A percentile compares a stretch with the other conserved stretches of the same genome.
phyloP scores from a whole-genome alignment of 1,140 invertebrate genomes.

The Whitmania pigra region DNA sequence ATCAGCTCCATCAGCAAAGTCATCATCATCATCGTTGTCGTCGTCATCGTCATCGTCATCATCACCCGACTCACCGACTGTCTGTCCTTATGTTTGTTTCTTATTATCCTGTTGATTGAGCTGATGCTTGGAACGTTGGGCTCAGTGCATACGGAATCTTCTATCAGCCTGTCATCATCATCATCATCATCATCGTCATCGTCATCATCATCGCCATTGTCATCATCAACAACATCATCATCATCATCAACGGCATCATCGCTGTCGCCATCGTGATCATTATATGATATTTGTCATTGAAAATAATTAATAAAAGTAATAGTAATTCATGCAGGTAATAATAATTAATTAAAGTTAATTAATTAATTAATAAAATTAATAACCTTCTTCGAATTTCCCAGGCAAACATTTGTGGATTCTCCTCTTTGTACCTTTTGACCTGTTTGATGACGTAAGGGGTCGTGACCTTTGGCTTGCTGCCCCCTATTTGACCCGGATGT shows the following conservation, averaged over 20 bases:
- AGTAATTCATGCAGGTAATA: background rate
- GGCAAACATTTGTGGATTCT: constrained; percentile 98
- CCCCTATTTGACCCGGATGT: constrained; percentile 95
- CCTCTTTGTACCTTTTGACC: constrained; percentile 91
- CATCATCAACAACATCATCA: background rate
- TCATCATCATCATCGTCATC: background rate
- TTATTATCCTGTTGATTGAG: constrained; percentile 90
- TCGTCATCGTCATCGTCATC: no score
- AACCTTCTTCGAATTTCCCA: constrained; percentile 97
- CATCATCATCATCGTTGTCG: no score
- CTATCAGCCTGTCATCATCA: constrained; percentile 45
- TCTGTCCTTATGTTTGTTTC: constrained; percentile 47
- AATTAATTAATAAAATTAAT: constrained; percentile 11
- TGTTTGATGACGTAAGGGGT: constrained; percentile 95
- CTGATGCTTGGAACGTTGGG: constrained; percentile 97
- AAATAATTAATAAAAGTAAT: no score
- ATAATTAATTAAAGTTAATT: background rate
- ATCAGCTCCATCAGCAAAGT: no score
- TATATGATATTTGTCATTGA: background rate
- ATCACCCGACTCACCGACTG: no score
- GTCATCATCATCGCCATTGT: background rate
- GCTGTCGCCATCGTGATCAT: background rate
- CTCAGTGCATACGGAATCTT: constrained; percentile 90
- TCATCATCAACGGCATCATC: background rate
- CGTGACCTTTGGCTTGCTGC: constrained; percentile 98